Conservation (phyloP, 2,888 invertebrate genomes). For the Zygothrica quintamaculata region DNA sequence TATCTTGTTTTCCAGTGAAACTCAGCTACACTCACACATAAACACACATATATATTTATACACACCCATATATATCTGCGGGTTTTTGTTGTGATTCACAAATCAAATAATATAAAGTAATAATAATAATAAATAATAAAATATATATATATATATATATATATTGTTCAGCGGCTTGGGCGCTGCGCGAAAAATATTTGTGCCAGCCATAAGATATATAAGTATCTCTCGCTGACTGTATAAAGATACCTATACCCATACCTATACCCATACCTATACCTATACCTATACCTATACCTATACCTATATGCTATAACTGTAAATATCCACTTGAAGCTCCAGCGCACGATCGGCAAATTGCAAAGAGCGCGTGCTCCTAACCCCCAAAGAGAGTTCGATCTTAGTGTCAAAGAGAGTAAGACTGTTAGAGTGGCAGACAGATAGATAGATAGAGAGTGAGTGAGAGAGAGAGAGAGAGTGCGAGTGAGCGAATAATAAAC, state of each 20-base stretch:
- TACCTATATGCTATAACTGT: constrained; percentile 65
- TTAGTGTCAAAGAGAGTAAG: constrained; percentile 4
- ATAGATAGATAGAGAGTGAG: constrained; percentile 15
- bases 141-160: no score
- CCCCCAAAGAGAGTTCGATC: constrained; percentile 40
- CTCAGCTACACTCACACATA: constrained; percentile 34
- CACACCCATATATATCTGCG: constrained; percentile 30
- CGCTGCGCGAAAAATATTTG: constrained; percentile 73
- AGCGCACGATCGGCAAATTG: constrained; percentile 55
- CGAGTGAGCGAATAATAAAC: background rate
- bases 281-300: constrained; percentile 9
- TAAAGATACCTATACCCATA: no score
- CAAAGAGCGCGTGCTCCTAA: constrained; percentile 21
- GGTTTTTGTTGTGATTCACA: constrained; percentile 69
- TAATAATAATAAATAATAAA: constrained; percentile 55
- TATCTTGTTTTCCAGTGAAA: constrained; percentile 69
- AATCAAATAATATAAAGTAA: constrained; percentile 72
- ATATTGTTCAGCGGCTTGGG: constrained; percentile 58
- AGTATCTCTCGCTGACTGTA: constrained; percentile 34
- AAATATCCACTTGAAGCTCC: constrained; percentile 70
- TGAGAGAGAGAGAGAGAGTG: constrained; percentile 2
- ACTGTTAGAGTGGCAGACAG: no score
- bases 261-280: background rate
- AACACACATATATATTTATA: constrained; percentile 20
- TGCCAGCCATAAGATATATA: constrained; percentile 70